Percentiles rank a stretch among this genome's conserved stretches.
Conservation (phyloP, 2,113 vertebrate genomes). For the Hemibagrus wyckioides region DNA sequence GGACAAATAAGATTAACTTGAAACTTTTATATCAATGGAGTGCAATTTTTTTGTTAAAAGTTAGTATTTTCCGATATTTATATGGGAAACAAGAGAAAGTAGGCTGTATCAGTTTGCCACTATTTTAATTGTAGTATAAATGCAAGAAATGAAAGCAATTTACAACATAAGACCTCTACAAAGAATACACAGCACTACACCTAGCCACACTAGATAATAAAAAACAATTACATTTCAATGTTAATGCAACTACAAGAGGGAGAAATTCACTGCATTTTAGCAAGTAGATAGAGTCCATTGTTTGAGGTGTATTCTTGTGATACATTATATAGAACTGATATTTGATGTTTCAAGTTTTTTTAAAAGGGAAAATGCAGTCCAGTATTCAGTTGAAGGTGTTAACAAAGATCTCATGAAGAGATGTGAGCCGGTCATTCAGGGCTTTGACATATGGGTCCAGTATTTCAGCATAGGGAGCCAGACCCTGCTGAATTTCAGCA, state of each 20-base stretch:
- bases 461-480: conserved; percentile 55
- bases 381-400: conserved; percentile 54
- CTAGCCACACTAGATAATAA: too few species aligned
- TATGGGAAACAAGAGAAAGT: background rate
- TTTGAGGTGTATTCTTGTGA: background rate
- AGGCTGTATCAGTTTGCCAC: background rate
- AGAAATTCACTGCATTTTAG: background rate
- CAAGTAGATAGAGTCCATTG: background rate
- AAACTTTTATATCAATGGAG: background rate
- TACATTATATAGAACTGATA: background rate
- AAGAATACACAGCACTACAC: background rate
- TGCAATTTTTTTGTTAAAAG: background rate
- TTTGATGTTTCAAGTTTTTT: background rate
- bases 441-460: conserved; percentile 57
- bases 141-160: background rate
- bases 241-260: too few species aligned
- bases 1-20: background rate
- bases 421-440: conserved; percentile 53
- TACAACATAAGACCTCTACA: background rate
- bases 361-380: background rate
- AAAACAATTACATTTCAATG: background rate
- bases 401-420: conserved; percentile 58
- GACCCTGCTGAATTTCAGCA: conserved; percentile 60
- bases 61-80: background rate
- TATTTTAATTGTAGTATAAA: background rate